These are phyloP conservation scores for Salvator merianae DNA, from an alignment of 2,113 vertebrate genomes.

Conservation along the genomic window DNA sequence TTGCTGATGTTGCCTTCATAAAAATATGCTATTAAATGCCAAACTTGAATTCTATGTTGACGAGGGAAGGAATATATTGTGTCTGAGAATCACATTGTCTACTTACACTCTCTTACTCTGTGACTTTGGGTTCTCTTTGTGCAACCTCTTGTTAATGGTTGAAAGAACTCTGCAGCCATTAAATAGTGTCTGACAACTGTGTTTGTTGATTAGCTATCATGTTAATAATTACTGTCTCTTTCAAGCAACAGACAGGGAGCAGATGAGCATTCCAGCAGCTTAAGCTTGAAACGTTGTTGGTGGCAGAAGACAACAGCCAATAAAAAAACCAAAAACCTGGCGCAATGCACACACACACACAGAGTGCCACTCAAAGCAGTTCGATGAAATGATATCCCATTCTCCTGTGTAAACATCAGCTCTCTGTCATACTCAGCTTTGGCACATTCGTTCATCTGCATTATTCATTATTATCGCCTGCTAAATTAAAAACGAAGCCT, in stretches of 20 bases:
- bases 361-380: slow-evolving; percentile 42
- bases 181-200: slow-evolving; percentile 43
- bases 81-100: background rate
- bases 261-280: slow-evolving; percentile 12
- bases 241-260: slow-evolving; percentile 30
- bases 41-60: background rate
- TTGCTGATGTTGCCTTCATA: background rate
- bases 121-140: slow-evolving; percentile 32
- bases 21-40: slow-evolving; percentile 45
- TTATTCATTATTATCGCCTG: slow-evolving; percentile 44
- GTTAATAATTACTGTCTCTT: slow-evolving; percentile 53
- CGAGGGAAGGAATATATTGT: slow-evolving; percentile 1
- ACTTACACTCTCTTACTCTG: slow-evolving; percentile 3
- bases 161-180: slow-evolving; percentile 41
- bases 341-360: slow-evolving; percentile 6
- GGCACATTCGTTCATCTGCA: background rate
- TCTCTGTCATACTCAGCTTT: slow-evolving; percentile 30
- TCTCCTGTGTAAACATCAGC: slow-evolving; percentile 20
- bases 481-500: slow-evolving; percentile 28
- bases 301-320: background rate
- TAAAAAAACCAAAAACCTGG: background rate
- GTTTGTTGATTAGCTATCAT: slow-evolving; percentile 43
- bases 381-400: slow-evolving; percentile 16
- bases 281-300: slow-evolving; percentile 2
- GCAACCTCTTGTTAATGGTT: slow-evolving; percentile 5